Conservation (phyloP, 2,888 invertebrate species). For the Rhamnusium bicolor region DNA sequence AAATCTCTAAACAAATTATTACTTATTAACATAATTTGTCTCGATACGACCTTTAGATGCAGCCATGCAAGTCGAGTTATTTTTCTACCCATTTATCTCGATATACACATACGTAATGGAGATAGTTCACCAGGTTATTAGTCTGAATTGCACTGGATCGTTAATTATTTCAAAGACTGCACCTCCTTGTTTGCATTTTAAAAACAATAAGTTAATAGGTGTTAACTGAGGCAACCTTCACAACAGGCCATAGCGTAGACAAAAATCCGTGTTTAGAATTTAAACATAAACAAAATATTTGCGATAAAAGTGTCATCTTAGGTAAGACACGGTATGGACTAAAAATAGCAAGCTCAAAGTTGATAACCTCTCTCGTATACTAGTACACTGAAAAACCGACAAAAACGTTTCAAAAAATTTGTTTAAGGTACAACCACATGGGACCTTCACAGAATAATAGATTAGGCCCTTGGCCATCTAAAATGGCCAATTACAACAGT, state of each 20-base stretch:
- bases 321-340: too few species aligned
- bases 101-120: background rate
- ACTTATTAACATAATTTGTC: constrained; percentile 3
- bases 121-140: constrained; percentile 13
- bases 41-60: constrained; percentile 7
- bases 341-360: too few species aligned
- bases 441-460: too few species aligned
- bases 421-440: too few species aligned
- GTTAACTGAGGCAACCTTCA: background rate
- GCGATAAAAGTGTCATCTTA: too few species aligned
- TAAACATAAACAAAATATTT: too few species aligned
- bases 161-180: constrained; percentile 6
- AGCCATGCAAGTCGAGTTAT: background rate
- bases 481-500: too few species aligned
- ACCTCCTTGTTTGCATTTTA: background rate
- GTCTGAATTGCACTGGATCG: background rate
- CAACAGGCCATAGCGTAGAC: background rate
- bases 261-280: background rate
- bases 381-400: too few species aligned
- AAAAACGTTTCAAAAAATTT: too few species aligned
- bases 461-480: too few species aligned
- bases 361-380: too few species aligned
- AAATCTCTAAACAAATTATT: constrained; percentile 5
- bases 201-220: background rate
- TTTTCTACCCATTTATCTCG: too few species aligned